Conservation (phyloP, 2,113 vertebrate genomes). For the Equus przewalskii region DNA sequence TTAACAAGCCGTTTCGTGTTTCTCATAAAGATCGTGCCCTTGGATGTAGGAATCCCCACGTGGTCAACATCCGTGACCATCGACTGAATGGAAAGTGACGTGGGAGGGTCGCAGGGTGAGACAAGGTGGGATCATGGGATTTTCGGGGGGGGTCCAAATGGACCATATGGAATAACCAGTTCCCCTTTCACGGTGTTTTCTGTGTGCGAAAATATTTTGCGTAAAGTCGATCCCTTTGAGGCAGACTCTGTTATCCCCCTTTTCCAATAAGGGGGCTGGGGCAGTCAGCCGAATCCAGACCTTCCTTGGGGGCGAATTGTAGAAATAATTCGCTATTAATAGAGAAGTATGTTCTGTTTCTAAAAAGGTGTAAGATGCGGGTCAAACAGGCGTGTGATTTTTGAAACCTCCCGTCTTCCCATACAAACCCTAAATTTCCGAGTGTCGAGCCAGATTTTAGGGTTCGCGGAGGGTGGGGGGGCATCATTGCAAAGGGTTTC, state of each 20-base stretch:
- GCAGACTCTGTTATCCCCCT: rapidly evolving
- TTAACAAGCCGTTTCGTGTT: not conserved
- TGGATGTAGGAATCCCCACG: not conserved
- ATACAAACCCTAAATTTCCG: rapidly evolving
- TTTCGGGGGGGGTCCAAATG: not conserved
- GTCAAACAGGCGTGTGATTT: not conserved
- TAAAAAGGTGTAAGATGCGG: not conserved
- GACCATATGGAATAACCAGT: rapidly evolving
- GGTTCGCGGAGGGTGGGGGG: too few relatives aligned
- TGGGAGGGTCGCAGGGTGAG: rapidly evolving
- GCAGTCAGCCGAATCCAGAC: rapidly evolving
- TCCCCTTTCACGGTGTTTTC: rapidly evolving
- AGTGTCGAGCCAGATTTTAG: rapidly evolving
- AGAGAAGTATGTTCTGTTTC: not conserved
- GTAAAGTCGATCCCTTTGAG: not conserved
- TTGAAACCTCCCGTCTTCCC: not conserved
- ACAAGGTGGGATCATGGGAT: rapidly evolving
- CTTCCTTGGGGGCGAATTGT: rapidly evolving
- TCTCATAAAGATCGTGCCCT: too few relatives aligned
- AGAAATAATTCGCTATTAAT: not conserved
- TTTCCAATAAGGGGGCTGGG: rapidly evolving
- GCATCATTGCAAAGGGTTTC: rapidly evolving
- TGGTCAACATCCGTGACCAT: rapidly evolving
- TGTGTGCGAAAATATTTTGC: not conserved
- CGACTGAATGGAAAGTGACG: rapidly evolving